Base-by-base conservation (phyloP, 1,140 invertebrate genomes). In the Temnothorax nylanderi region DNA sequence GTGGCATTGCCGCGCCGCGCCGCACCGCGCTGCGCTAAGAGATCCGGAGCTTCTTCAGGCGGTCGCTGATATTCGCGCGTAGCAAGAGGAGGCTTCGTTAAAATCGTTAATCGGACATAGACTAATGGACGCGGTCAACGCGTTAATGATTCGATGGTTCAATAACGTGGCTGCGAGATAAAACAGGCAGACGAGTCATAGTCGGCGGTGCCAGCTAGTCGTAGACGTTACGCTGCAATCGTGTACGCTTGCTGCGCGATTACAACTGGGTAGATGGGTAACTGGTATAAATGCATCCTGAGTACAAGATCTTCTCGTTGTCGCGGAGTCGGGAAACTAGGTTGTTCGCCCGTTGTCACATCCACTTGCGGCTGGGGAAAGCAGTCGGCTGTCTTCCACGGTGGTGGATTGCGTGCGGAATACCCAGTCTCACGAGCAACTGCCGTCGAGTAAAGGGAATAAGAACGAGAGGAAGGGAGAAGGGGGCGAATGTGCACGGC, bases 31-130 rank as follows among this genome's bases (percentile, higher is more conserved):
- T 16, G 54, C 26, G 75, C 34, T 16, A 11, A 34, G 77, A 65
- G 44, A 41, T 44, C 16, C 16, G 37, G 3, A 41, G 71, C 58
- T 44, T 56, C 54, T 74, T 49, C 26, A 51, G 18, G 6, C 21
- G 21, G 16, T 26, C 78, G 44, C 10, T 44, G 47, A 88, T 91
- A 92, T 91, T 91, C 85, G 91, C 91, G 90, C 86, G 88, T 91
- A 90, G 88, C 88, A 88, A 92, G 91, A 91, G 89, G 86, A 81
- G 65, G 88, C 90, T 92, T 92, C 87, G 91, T 92, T 92, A 92
- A 90, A 90, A 90, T 92, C 87, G 67, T 72, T 89, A 82, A 81
- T 21, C 76, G 41, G 11, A 60, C 69, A 37, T 62, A 80, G 18
- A 44, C 90, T 90, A 91, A 93, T 91, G 88, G 87, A 89, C 69